A percentile compares a stretch with the other conserved stretches of the same genome.
Conservation (phyloP, 2,113 vertebrate species). For the Montifringilla adamsi region DNA sequence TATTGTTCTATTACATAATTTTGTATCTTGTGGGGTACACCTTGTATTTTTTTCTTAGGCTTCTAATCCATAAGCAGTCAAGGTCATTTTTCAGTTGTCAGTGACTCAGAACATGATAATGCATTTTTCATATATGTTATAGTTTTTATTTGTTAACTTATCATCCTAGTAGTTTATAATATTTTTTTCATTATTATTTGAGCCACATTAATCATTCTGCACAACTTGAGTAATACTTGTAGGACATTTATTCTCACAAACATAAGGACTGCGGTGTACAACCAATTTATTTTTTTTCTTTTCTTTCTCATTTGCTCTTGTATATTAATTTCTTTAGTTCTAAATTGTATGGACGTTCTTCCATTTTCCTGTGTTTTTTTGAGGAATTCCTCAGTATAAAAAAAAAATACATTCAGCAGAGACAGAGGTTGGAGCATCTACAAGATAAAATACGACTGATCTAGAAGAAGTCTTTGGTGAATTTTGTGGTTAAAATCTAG, state of each 20-base stretch:
- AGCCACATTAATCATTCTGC: neutral
- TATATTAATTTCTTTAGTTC: neutral
- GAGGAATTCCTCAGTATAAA: neutral
- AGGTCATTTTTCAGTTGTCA: neutral
- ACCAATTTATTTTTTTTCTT: neutral
- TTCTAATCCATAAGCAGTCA: neutral
- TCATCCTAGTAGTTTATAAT: neutral
- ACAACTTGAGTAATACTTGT: neutral
- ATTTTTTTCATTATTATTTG: neutral
- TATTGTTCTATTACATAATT: neutral
- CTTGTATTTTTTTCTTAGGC: neutral
- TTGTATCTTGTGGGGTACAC: neutral
- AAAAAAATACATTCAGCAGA: neutral
- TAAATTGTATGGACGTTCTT: neutral
- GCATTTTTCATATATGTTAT: neutral
- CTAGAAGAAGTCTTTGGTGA: neutral
- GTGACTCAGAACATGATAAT: neutral
- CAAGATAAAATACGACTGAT: neutral
- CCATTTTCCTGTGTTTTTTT: neutral
- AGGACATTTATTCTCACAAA: neutral
- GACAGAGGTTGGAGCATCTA: neutral
- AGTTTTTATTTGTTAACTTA: neutral
- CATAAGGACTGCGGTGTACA: accelerated
- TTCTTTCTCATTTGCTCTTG: neutral
- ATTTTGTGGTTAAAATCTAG: neutral